Evolutionary conservation across 2,797 vertebrate species (phyloP).

Genomic region (Brotula barbata): DNA sequence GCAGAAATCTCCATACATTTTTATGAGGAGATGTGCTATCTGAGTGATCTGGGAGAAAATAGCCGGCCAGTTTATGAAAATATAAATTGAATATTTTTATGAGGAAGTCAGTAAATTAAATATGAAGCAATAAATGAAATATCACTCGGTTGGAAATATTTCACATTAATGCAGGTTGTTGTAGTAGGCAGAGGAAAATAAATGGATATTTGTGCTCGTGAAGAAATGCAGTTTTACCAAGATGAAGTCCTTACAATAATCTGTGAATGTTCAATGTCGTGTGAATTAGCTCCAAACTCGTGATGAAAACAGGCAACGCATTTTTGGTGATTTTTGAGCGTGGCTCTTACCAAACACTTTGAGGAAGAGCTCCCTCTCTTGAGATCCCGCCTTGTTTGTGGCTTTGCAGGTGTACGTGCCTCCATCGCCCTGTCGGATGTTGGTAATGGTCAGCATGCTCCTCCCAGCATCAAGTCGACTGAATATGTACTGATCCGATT

Average conservation of each 20-base stretch:
- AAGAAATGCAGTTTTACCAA: slow-evolving; percentile 36
- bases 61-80: slow-evolving; percentile 75
- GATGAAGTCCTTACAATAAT: slow-evolving; percentile 32
- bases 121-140: slow-evolving; percentile 66
- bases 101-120: slow-evolving; percentile 49
- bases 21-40: slow-evolving; percentile 64
- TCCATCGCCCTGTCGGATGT: slow-evolving; percentile 86
- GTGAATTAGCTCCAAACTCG: no score
- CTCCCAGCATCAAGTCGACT: slow-evolving; percentile 80
- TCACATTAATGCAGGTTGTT: slow-evolving; percentile 48
- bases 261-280: no score
- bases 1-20: slow-evolving; percentile 80
- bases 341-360: slow-evolving; percentile 94
- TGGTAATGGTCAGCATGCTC: slow-evolving; percentile 87
- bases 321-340: neutral
- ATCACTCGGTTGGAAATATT: slow-evolving; percentile 37
- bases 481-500: slow-evolving; percentile 85
- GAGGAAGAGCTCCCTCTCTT: slow-evolving; percentile 88
- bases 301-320: no score
- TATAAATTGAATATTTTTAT: slow-evolving; percentile 69
- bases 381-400: slow-evolving; percentile 93
- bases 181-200: slow-evolving; percentile 30
- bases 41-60: slow-evolving; percentile 66
- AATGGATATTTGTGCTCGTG: slow-evolving; percentile 30
- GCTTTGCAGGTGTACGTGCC: slow-evolving; percentile 90